phyloP scores from a whole-genome alignment of 2,113 vertebrate species.

The Oceanites oceanicus region DNA sequence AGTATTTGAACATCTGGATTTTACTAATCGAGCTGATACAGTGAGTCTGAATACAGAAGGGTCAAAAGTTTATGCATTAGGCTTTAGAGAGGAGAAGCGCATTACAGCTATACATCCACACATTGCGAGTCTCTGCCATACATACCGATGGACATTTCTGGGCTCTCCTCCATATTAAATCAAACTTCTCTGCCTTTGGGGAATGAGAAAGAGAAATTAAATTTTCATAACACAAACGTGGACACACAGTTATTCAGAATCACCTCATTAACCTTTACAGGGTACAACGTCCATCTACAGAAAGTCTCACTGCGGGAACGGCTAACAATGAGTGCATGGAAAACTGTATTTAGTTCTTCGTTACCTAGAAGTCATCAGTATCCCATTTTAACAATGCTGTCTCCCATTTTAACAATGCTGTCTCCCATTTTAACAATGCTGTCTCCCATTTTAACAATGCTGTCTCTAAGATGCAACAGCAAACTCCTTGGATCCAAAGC shows the following conservation, averaged over 20 bases:
- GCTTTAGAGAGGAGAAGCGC: not conserved
- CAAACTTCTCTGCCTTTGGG: conserved; percentile 83
- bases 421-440: not conserved
- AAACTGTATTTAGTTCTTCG: not conserved
- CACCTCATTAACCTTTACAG: not conserved
- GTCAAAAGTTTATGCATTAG: not conserved
- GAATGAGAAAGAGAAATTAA: conserved; percentile 40
- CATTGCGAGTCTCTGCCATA: not conserved
- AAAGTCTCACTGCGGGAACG: not conserved
- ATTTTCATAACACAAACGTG: not conserved
- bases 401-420: too few relatives aligned
- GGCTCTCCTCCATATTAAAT: conserved; percentile 81
- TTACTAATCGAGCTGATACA: not conserved
- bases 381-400: not conserved
- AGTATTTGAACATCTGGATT: not conserved
- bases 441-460: not conserved
- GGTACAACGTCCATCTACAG: not conserved
- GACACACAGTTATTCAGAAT: not conserved
- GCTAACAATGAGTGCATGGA: not conserved
- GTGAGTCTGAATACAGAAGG: not conserved
- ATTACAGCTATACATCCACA: not conserved
- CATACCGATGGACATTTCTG: conserved; percentile 84
- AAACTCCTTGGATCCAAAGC: not conserved
- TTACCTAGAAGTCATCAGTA: not conserved
- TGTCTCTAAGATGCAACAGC: not conserved